Percentiles rank a stretch among this genome's conserved stretches.
phyloP scores from a whole-genome alignment of 1,140 invertebrate genomes.

The Melipona quadrifasciata region DNA sequence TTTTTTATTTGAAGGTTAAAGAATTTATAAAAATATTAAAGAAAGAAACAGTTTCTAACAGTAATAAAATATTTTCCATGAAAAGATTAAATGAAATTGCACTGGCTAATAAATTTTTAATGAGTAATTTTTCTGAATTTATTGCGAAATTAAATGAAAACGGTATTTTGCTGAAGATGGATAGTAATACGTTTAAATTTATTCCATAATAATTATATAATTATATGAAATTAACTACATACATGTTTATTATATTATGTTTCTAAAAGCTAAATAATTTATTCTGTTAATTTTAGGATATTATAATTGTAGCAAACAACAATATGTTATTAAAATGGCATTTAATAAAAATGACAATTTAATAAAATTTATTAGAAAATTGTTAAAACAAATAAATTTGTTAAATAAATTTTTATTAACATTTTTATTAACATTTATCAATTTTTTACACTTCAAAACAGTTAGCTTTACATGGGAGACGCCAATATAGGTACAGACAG shows the following conservation, averaged over 20 bases:
- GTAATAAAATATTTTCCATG: constrained; percentile 88
- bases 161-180: constrained; percentile 93
- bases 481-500: constrained; percentile 58
- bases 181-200: constrained; percentile 89
- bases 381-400: not conserved
- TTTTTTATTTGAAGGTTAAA: constrained; percentile 85
- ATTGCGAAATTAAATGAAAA: constrained; percentile 91
- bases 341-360: too few species aligned
- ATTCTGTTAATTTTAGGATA: constrained; percentile 22
- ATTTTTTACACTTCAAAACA: constrained; percentile 62
- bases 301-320: not conserved
- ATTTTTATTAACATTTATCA: not conserved
- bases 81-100: constrained; percentile 89
- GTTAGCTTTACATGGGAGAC: constrained; percentile 65
- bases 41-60: constrained; percentile 84
- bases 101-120: constrained; percentile 84
- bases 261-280: not conserved
- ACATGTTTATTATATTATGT: not conserved
- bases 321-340: not conserved
- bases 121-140: constrained; percentile 84
- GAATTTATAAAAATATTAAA: constrained; percentile 89
- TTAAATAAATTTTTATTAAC: constrained; percentile 1
- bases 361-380: too few species aligned
- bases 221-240: not conserved
- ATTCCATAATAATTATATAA: constrained; percentile 45